Percentiles rank a stretch among this genome's conserved stretches.
Evolutionary conservation across 2,888 invertebrate species (phyloP).

Genomic region (Alsophila aescularia): DNA sequence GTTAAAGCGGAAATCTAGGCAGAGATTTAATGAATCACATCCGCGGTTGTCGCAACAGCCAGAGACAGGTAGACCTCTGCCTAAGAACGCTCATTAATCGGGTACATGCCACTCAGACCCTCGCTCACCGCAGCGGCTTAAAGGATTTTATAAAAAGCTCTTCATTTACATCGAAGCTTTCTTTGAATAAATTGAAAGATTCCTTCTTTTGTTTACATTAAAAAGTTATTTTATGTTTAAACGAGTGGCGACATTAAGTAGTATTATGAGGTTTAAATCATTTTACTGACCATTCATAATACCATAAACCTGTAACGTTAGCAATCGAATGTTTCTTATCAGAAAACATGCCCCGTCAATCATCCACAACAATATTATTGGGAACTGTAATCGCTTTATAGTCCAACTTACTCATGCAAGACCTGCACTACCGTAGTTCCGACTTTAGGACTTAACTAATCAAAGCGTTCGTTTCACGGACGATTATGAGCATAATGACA

Average conservation of each 20-base stretch:
- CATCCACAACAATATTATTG: slow-evolving; percentile 19
- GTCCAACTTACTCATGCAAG: slow-evolving; percentile 10
- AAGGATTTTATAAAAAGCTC: slow-evolving; percentile 32
- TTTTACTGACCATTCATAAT: slow-evolving; percentile 11
- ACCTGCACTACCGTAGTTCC: background rate
- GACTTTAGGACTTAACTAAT: background rate
- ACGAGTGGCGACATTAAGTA: background rate
- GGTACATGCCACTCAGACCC: slow-evolving; percentile 39
- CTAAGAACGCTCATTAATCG: slow-evolving; percentile 53
- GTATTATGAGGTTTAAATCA: slow-evolving; percentile 4
- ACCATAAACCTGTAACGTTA: slow-evolving; percentile 8
- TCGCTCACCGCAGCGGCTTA: slow-evolving; percentile 20
- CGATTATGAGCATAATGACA: slow-evolving; percentile 1
- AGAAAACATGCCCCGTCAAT: slow-evolving; percentile 21
- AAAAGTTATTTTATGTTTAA: background rate
- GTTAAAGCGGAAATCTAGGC: slow-evolving; percentile 78
- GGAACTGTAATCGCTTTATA: slow-evolving; percentile 13
- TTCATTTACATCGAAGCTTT: slow-evolving; percentile 30
- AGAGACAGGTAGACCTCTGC: slow-evolving; percentile 49
- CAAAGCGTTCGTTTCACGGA: slow-evolving; percentile 8
- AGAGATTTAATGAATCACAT: slow-evolving; percentile 75
- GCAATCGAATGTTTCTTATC: slow-evolving; percentile 20
- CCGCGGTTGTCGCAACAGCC: slow-evolving; percentile 62
- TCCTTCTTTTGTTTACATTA: slow-evolving; percentile 4
- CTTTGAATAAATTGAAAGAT: slow-evolving; percentile 33